These are phyloP conservation scores for Pseudolaguvia tuberculata DNA, from an alignment of 2,113 vertebrate genomes.

Conservation along the genomic window DNA sequence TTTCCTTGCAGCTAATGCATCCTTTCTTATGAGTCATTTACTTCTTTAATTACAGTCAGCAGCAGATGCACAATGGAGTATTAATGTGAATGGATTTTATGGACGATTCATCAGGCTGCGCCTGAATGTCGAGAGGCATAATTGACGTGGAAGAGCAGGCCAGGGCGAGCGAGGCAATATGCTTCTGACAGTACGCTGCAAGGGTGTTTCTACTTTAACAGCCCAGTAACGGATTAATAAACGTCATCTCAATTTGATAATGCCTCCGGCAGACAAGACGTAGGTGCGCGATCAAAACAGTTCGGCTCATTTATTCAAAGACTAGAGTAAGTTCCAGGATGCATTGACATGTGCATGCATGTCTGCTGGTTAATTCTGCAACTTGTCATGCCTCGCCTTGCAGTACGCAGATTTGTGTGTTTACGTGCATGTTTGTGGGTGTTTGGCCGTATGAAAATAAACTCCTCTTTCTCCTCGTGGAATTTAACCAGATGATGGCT, in stretches of 20 bases:
- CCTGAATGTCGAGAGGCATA: slow-evolving; percentile 97
- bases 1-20: slow-evolving; percentile 94
- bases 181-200: slow-evolving; percentile 92
- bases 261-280: slow-evolving; percentile 71
- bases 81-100: slow-evolving; percentile 99
- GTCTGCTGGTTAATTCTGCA: background rate
- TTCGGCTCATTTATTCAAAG: slow-evolving; percentile 78
- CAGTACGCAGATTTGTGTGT: slow-evolving; percentile 1
- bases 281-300: slow-evolving; percentile 70
- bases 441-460: slow-evolving; percentile 73
- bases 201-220: slow-evolving; percentile 99
- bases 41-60: slow-evolving; percentile 99
- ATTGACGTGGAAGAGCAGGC: slow-evolving; percentile 99
- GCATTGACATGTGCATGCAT: background rate
- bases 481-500: slow-evolving; percentile 92
- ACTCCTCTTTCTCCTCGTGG: slow-evolving; percentile 78
- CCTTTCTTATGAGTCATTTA: slow-evolving; percentile 99
- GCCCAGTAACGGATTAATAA: slow-evolving; percentile 93
- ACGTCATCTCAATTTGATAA: slow-evolving; percentile 93
- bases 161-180: slow-evolving; percentile 94
- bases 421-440: slow-evolving; percentile 66
- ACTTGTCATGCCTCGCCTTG: background rate
- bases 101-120: slow-evolving; percentile 98
- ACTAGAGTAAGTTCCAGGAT: slow-evolving; percentile 68
- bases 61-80: slow-evolving; percentile 99